These are phyloP conservation scores for Drosophila rellima DNA, from an alignment of 2,888 invertebrate genomes.

Conservation along the genomic window DNA sequence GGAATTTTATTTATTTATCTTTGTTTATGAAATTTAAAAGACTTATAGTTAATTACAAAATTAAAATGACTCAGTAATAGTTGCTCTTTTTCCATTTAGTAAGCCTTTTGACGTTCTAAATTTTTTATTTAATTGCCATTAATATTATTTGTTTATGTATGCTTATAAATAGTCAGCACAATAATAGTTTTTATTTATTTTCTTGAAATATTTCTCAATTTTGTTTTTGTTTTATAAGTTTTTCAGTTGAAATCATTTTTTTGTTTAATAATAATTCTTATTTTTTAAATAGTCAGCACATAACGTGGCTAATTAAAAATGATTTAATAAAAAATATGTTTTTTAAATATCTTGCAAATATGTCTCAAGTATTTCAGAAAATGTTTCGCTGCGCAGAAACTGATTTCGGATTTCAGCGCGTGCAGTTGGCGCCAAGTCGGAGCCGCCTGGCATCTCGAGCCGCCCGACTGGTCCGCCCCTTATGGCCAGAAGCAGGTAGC, in stretches of 20 bases:
- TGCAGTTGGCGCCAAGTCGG: slow-evolving; percentile 63
- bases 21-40: neutral
- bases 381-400: slow-evolving; percentile 2
- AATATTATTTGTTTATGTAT: neutral
- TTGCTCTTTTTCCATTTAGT: neutral
- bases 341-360: slow-evolving; percentile 9
- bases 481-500: slow-evolving; percentile 27
- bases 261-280: neutral
- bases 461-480: slow-evolving; percentile 33
- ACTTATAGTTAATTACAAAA: neutral
- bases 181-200: neutral
- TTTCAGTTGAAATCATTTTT: neutral
- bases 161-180: neutral
- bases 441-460: slow-evolving; percentile 38
- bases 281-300: slow-evolving; percentile 1
- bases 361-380: slow-evolving; percentile 15
- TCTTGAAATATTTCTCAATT: neutral
- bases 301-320: neutral
- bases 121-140: neutral
- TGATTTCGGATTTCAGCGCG: slow-evolving; percentile 35
- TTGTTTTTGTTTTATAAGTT: neutral
- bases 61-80: neutral
- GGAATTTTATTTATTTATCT: too few relatives aligned
- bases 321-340: neutral
- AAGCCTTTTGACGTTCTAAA: neutral